These are phyloP conservation scores for Drosophila kikkawai DNA, from an alignment of 1,140 invertebrate species.

Conservation along the genomic window DNA sequence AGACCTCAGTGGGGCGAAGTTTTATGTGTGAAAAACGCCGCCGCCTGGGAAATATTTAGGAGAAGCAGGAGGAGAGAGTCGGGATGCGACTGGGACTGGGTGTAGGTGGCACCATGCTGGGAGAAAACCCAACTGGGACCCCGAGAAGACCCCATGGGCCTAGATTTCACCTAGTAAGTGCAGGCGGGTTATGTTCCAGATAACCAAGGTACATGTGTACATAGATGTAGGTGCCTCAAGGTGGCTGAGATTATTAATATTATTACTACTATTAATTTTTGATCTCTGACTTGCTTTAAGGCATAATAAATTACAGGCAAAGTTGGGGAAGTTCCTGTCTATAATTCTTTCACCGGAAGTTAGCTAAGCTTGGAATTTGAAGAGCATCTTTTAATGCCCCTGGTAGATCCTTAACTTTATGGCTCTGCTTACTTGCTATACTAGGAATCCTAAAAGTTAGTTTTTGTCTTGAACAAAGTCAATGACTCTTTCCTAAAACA, in stretches of 20 bases:
- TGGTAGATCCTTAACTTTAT: slow-evolving; percentile 3
- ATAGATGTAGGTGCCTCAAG: neutral
- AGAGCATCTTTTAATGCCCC: too few species aligned
- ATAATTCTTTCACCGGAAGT: neutral
- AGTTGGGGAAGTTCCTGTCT: neutral
- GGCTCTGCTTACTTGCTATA: slow-evolving; percentile 1
- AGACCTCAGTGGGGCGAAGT: slow-evolving; percentile 43
- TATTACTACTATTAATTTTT: slow-evolving; percentile 1
- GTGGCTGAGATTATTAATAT: slow-evolving; percentile 34
- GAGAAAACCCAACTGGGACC: slow-evolving; percentile 19
- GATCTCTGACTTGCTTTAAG: neutral
- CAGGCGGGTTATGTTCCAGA: slow-evolving; percentile 21
- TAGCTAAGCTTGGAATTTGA: neutral
- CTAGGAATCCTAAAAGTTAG: slow-evolving; percentile 1
- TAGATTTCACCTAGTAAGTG: slow-evolving; percentile 40
- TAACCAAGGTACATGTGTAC: slow-evolving; percentile 11
- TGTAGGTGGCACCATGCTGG: slow-evolving; percentile 39
- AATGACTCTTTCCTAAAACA: slow-evolving; percentile 15
- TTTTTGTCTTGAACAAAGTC: slow-evolving; percentile 8
- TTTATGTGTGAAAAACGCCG: slow-evolving; percentile 75
- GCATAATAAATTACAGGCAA: slow-evolving; percentile 2
- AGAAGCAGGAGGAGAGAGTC: slow-evolving; percentile 14
- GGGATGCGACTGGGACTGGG: slow-evolving; percentile 14
- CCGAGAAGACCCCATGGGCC: slow-evolving; percentile 25
- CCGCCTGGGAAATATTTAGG: slow-evolving; percentile 65